Evolutionary conservation across 2,888 invertebrate species (phyloP), one percentile per base, ranked within the genome.

Genomic region (Leptopilina syphax): DNA sequence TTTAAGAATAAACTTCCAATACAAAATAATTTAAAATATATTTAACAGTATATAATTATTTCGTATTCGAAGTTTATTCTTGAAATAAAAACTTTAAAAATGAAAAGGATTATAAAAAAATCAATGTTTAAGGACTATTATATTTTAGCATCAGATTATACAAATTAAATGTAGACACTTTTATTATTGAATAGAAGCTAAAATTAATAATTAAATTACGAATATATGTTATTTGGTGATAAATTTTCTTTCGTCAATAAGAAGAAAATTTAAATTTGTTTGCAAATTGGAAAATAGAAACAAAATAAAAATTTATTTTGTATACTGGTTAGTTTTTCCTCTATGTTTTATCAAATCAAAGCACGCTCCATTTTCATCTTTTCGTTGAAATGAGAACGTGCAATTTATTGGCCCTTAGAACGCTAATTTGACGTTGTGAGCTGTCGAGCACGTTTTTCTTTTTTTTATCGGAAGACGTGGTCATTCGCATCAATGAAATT

Each of bases 361-460:
- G 67, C 44, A 67, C 67, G 44, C 13, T 67, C 41, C 44, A n/a
- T 67, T 44, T 67, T 41, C 67, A 67, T 44, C 44, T 44, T 44
- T 67, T 44, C 44, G 67, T 18, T n/a, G 8, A 66, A 67, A 67
- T 44, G 67, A 18, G 67, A 44, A 67, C 67, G 41, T 67, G 44
- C n/a, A 67, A 67, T 67, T 67, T 67, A 67, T 67, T 67, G 67
- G 67, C 67, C 67, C 67, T 67, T 67, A 47, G 67, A 67, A 67
- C 67, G 67, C n/a, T 67, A 67, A 67, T 67, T 67, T 44, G 67
- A 67, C 67, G 67, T 67, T 67, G 44, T 67, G 67, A 67, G 67
- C 44, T 67, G 44, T 34, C 44, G 44, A 67, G 67, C 44, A 67
- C 67, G 67, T 67, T 67, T 67, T 44, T n/a, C n/a, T 50, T 50